Conservation (phyloP, 2,113 vertebrate species). For the Tetrao urogallus region DNA sequence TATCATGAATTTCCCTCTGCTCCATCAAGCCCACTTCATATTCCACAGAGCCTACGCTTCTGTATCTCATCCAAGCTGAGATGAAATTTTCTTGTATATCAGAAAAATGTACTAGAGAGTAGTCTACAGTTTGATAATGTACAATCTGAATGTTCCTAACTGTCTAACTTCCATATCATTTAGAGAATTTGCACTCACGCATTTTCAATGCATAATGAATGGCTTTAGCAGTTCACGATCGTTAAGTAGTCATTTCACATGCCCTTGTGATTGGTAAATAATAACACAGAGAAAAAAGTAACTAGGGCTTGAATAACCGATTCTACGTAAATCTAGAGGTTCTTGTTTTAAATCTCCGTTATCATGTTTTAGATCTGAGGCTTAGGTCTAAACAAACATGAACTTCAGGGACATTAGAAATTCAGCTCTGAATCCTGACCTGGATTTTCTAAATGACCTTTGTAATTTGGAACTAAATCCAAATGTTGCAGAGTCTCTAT, state of each 20-base stretch:
- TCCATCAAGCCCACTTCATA: slow-evolving; percentile 51
- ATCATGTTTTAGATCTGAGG: slow-evolving; percentile 15
- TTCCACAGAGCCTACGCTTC: slow-evolving; percentile 49
- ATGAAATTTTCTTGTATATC: slow-evolving; percentile 56
- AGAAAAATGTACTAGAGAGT: slow-evolving; percentile 51
- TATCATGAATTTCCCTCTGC: slow-evolving; percentile 59
- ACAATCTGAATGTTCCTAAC: slow-evolving; percentile 35
- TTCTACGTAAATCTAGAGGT: background rate
- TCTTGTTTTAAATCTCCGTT: slow-evolving; percentile 49
- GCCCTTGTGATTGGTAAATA: slow-evolving; percentile 59
- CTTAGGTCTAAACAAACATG: slow-evolving; percentile 46
- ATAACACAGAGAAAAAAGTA: slow-evolving; percentile 36
- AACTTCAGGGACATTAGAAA: slow-evolving; percentile 56
- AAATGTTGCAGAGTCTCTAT: slow-evolving; percentile 47
- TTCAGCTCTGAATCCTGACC: slow-evolving; percentile 54
- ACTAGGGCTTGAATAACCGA: background rate
- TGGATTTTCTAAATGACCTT: slow-evolving; percentile 58
- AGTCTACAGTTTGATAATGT: slow-evolving; percentile 40
- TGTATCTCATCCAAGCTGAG: slow-evolving; percentile 47
- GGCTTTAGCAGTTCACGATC: slow-evolving; percentile 44
- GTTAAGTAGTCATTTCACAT: slow-evolving; percentile 59
- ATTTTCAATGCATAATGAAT: slow-evolving; percentile 38
- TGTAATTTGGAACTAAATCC: slow-evolving; percentile 63
- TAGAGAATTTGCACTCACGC: slow-evolving; percentile 26
- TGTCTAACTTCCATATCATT: slow-evolving; percentile 26